These are phyloP conservation scores for Nothobranchius furzeri DNA, from an alignment of 2,113 vertebrate genomes.

Conservation along the genomic window DNA sequence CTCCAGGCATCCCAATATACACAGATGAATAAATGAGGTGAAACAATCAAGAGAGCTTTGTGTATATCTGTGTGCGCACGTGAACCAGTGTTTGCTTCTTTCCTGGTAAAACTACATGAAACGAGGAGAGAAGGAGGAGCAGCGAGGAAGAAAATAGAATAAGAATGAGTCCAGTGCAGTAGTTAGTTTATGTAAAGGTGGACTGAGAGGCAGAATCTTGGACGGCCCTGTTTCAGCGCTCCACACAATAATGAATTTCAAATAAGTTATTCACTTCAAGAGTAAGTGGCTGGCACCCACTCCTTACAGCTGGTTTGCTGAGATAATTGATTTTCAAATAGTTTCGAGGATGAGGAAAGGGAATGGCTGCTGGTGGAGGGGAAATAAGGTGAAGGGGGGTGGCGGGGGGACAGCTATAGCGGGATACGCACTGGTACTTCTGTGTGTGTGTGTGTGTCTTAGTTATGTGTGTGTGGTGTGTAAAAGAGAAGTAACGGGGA, in stretches of 20 bases:
- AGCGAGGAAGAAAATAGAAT: constrained; percentile 44
- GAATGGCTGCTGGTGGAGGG: constrained; percentile 33
- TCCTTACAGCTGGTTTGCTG: constrained; percentile 91
- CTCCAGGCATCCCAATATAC: constrained; percentile 68
- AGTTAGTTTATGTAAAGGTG: constrained; percentile 76
- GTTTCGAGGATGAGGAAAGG: constrained; percentile 87
- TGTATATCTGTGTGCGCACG: constrained; percentile 36
- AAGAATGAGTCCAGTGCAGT: constrained; percentile 68
- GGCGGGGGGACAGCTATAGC: constrained; percentile 74
- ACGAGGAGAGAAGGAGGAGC: constrained; percentile 40
- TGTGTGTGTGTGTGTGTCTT: constrained; percentile 41
- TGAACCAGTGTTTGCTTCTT: constrained; percentile 28
- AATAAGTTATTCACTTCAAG: constrained; percentile 94
- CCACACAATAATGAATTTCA: constrained; percentile 90
- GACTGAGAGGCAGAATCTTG: constrained; percentile 71
- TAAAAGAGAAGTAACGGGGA: constrained; percentile 44
- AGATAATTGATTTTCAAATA: constrained; percentile 97
- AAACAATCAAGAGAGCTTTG: constrained; percentile 65
- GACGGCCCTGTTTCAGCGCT: constrained; percentile 77
- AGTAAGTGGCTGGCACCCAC: constrained; percentile 89
- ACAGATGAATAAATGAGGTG: constrained; percentile 81
- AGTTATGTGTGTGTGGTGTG: constrained; percentile 6
- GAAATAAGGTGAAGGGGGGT: neutral
- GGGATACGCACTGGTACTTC: constrained; percentile 43
- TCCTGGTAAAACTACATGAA: constrained; percentile 84